Evolutionary conservation across 1,140 invertebrate species (phyloP), one percentile per base, ranked within the genome.

Genomic region (Achatina immaculata): DNA sequence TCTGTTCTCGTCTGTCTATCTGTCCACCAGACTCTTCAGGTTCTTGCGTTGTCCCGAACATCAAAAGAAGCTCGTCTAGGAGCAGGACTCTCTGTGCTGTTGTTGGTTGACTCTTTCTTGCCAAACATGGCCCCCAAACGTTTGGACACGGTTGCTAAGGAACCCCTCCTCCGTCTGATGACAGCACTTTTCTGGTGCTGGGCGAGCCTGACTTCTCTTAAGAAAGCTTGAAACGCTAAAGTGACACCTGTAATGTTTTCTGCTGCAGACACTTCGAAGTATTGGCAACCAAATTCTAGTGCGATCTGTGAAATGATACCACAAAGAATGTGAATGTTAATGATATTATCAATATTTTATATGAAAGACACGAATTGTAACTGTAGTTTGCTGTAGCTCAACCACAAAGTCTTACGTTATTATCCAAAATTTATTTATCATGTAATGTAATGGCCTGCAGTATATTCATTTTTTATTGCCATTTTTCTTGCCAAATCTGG

Each of bases 231-330:
- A 90, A 96, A 96, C 0, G 95, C 95, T 68, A 95, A 91, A 51
- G 94, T 94, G 0, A 96, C 95, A 36, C 95, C 95, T 0, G 95
- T 94, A 78, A 93, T 94, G 88, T 94, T 95, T 88, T 96, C 95
- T 24, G 95, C 95, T 21, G 95, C 95, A 73, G 95, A 95, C 78
- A 96, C 95, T 90, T 96, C 95, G 90, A 95, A 96, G 90, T 96
- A 96, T 88, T 95, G 95, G 88, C 95, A 96, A 24, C 95, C 94
- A 87, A 94, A 95, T 71, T 94, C 93, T 72, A 95, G 89, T 0
- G 95, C 95, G 51, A 65, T 34, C 74, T 77, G 55, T 9, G 31
- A 19, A 21, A 73, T 68, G 65, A 68, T 16, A 31, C 11, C 9
- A 68, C 9, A 68, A 28, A 34, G 65, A 68, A 14, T n/a, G 14